Base-by-base conservation (phyloP, 2,888 invertebrate species). In the Ormyrus pomaceus region DNA sequence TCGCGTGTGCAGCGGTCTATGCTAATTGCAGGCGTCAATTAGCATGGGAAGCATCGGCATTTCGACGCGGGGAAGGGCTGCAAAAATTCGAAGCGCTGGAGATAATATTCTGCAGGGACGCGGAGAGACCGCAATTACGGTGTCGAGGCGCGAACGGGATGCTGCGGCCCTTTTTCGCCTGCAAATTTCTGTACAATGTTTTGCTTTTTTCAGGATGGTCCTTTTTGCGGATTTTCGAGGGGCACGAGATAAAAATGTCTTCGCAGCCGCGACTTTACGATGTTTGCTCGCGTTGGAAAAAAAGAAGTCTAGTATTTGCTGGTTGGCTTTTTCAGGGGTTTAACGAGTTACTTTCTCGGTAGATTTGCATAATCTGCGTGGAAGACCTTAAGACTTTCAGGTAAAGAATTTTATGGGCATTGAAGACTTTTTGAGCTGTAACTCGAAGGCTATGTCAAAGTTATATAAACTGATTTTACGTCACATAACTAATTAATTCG, bases 31-130 rank as follows among this genome's bases (percentile, higher is more conserved):
- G 70, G 56, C 65, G 79, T 79, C 86, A 88, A 89, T 89, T 89
- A 89, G 89, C 89, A 89, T 89, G 88, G 87, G 87, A 89, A 89
- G 88, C 86, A 86, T 87, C 86, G 86, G 85, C 80, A 84, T 86
- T 82, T 82, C 85, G 78, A 70, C 83, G 78, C 79, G 76, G 48
- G 80, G 78, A 82, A 84, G 86, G 87, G 83, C 81, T 81, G 83
- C 70, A 82, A 84, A 34, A 61, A 34, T 45, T 10, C 10, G 6
- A 62, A 45, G 7, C 64, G 55, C 19, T 48, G 72, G 10, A 46
- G 64, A 73, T 73, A 62, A 64, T 73, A 51, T 62, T 59, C 50
- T n/a, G 11, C 71, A 19, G 69, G 11, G 46, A n/a, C 10, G 56
- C 48, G 2, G 34, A 13, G 13, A 6, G 64, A 64, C 65, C 77